Base-by-base conservation (phyloP, 2,888 invertebrate genomes). In the Myopa tessellatipennis region DNA sequence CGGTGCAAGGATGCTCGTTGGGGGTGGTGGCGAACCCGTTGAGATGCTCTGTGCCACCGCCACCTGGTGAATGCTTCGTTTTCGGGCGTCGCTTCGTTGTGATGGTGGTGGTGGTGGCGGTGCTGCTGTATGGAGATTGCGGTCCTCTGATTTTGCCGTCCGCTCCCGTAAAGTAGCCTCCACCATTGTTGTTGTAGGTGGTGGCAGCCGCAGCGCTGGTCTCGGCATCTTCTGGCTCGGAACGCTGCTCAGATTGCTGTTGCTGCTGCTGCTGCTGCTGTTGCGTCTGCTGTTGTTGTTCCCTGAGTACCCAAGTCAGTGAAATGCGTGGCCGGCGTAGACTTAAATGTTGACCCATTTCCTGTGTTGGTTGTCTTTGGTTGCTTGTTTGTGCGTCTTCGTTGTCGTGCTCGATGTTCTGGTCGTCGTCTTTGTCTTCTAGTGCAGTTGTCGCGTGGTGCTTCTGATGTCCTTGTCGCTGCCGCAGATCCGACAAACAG, bases 291-390 rank as follows among this genome's bases (percentile, higher is more conserved):
- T 91, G 91, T 71, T 91, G 90, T 83, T 93, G 92, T 81, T 93
- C 93, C 84, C 93, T 92, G 61, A 94, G 90, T 77, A 94, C 93
- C 94, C 95, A 94, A 74, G 94, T 94, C 77, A 94, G 90, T 77
- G 94, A 94, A 88, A 94, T 92, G 88, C 94, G 94, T 81, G 94
- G 91, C 83, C 90, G 90, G 82, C 87, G 87, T 82, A 89, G 89
- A 84, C 91, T 91, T 83, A 91, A 87, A 87, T 90, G 90, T 86
- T 91, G 91, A 87, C 91, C 91, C 91, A 91, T 89, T 84, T 85
- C 87, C 76, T 79, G 74, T 78, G 63, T 70, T 79, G 79, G 38
- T 78, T 79, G 79, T 84, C 83, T 85, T 84, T 79, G 83, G 85
- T 85, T 86, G 82, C 82, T 83, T 36, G 7, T 26, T 38, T n/a